Evolutionary conservation across 2,888 invertebrate species (phyloP).

Genomic region (Drosophila anomelani): DNA sequence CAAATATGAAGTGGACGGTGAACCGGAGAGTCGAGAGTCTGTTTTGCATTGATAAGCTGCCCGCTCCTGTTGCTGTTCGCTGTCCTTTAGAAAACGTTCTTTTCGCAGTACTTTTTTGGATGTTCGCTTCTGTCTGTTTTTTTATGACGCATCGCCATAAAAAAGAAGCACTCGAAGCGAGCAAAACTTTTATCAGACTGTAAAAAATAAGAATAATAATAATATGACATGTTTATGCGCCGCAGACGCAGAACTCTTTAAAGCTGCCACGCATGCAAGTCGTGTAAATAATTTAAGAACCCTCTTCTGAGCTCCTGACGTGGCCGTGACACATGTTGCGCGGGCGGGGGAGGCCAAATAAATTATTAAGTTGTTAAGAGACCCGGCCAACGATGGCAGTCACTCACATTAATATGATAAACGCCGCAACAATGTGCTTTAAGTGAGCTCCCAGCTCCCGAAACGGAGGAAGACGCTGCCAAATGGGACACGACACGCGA

Average conservation of each 20-base stretch:
- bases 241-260: constrained; percentile 62
- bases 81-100: constrained; percentile 49
- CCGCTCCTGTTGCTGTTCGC: constrained; percentile 33
- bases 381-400: constrained; percentile 55
- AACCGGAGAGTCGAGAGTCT: constrained; percentile 72
- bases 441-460: constrained; percentile 37
- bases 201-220: constrained; percentile 67
- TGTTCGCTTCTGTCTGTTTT: constrained; percentile 30
- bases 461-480: constrained; percentile 10
- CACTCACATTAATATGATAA: constrained; percentile 53
- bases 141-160: constrained; percentile 68
- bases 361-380: constrained; percentile 76
- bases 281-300: constrained; percentile 70
- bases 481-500: constrained; percentile 26
- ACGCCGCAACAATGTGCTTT: constrained; percentile 46
- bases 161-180: constrained; percentile 45
- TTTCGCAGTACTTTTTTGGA: not conserved
- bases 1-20: constrained; percentile 46
- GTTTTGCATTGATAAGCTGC: constrained; percentile 80
- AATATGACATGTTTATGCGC: constrained; percentile 77
- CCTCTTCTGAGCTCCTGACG: constrained; percentile 44
- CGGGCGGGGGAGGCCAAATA: constrained; percentile 47
- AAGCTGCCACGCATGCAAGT: constrained; percentile 75
- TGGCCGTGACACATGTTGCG: constrained; percentile 61
- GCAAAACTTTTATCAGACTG: constrained; percentile 70